Evolutionary conservation across 2,113 vertebrate species (phyloP), one percentile per base, ranked within the genome.

Genomic region (Oreotrochilus melanogaster): DNA sequence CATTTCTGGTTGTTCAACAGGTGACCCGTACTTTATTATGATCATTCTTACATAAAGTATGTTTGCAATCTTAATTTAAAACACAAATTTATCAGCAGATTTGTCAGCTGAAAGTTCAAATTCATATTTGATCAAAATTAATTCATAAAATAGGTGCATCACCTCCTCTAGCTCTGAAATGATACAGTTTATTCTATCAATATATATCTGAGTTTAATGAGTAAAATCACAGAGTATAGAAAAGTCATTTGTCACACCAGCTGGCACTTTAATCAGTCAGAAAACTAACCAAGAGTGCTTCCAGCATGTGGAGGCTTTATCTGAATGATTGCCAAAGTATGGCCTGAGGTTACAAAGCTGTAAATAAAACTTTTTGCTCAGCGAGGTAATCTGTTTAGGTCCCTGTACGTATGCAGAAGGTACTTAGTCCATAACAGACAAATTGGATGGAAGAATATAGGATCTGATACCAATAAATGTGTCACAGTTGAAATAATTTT

Each of bases 201-300:
- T 76, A 67, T 5, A 18, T 58, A 54, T 62, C 43, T 86, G 58
- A 88, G 74, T 94, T 91, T 73, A 95, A 92, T 95, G 69, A 79
- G 73, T 84, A 43, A 94, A 89, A 96, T 86, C 17, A 27, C 19
- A 82, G 42, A 62, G 28, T 43, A 89, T 35, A 89, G 70, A 62
- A 96, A 89, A 86, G n/a, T 66, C 4, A 79, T 95, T 95, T 93
- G 8, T 96, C 62, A 89, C 37, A 57, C 30, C 18, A 51, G 28
- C 43, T 92, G 67, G 48, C 54, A 88, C 78, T 96, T 81, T 91
- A 91, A 93, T 92, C 80, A 70, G 54, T n/a, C 84, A 50, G 37
- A 94, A 96, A 93, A 94, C 50, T 2, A 6, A 94, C 28, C 85
- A 94, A 70, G 54, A 75, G 19, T 50, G 62, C 42, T 92, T 94